Base-by-base conservation (phyloP, 1,140 invertebrate species). In the Heliconius hewitsoni region DNA sequence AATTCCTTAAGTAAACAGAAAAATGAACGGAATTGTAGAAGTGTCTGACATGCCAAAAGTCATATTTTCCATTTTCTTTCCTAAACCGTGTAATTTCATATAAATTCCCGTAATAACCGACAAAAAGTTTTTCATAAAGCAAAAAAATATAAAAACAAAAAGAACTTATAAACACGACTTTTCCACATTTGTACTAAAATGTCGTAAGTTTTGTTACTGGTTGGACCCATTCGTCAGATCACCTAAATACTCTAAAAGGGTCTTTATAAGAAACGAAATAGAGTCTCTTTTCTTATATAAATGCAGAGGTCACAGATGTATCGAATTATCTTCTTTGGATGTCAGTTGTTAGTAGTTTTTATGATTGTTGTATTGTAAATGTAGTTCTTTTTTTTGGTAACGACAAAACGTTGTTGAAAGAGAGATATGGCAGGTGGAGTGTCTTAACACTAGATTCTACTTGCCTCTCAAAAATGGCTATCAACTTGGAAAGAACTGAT, bases 171-270 rank as follows among this genome's bases (percentile, higher is more conserved):
- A 57, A 30, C 27, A 66, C 60, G 3, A 30, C 13, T 66, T 66
- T 66, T 66, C 60, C 60, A 66, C 60, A 66, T 66, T 66, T 66
- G 23, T 66, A 30, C 60, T 16, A 30, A 66, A 66, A 66, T n/a
- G 3, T 66, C 27, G 23, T 30, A 66, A 57, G n/a, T 19, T 57
- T 57, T 23, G 6, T 60, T 23, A 66, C 60, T 30, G 30, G 23
- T 66, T 66, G 60, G 60, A 66, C 60, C 60, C 60, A 13, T 66
- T 16, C 27, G 8, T 60, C n/a, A n/a, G 23, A 27, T 23, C n/a
- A 60, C 57, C 57, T n/a, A 60, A 23, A 66, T 3, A 13, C 0
- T 30, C 60, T 27, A 66, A 66, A 66, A 27, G 8, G 16, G 27
- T 1, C 23, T 66, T 27, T 66, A 66, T 30, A 11, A 27, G 4